Conservation (phyloP, 2,797 vertebrate species). For the Cheirogaleus major region DNA sequence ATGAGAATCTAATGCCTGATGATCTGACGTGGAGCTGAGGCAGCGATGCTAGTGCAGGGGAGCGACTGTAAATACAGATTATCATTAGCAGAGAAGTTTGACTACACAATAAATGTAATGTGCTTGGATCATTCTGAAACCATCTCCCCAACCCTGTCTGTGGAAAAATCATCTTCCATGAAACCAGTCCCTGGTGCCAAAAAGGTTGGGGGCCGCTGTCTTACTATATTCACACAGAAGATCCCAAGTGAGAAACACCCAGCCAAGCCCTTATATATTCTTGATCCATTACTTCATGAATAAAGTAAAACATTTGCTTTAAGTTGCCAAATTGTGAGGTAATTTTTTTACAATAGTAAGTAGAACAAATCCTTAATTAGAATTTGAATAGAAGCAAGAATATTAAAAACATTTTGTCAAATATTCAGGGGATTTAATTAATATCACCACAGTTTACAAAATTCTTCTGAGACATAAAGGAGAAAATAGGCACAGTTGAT, state of each 20-base stretch:
- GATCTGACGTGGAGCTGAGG: too few species aligned
- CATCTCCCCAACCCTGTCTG: too few species aligned
- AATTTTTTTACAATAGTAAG: background rate
- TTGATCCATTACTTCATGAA: background rate
- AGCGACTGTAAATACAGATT: too few species aligned
- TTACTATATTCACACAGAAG: background rate
- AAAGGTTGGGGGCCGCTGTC: too few species aligned
- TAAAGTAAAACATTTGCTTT: constrained; percentile 4
- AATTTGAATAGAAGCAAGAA: constrained; percentile 15
- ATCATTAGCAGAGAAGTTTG: too few species aligned
- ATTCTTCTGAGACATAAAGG: background rate
- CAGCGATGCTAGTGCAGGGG: too few species aligned
- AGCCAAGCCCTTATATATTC: background rate
- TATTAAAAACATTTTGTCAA: background rate
- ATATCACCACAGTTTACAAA: background rate
- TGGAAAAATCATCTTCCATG: too few species aligned
- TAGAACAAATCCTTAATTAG: background rate
- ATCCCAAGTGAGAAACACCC: background rate
- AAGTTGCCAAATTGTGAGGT: background rate
- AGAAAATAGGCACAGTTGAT: background rate
- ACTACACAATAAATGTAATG: too few species aligned
- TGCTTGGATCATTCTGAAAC: too few species aligned
- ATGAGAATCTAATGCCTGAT: too few species aligned
- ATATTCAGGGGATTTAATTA: background rate
- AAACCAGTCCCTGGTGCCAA: too few species aligned